These are phyloP conservation scores for Marasmarcha lunaedactyla DNA, from an alignment of 2,888 invertebrate genomes.

Conservation along the genomic window DNA sequence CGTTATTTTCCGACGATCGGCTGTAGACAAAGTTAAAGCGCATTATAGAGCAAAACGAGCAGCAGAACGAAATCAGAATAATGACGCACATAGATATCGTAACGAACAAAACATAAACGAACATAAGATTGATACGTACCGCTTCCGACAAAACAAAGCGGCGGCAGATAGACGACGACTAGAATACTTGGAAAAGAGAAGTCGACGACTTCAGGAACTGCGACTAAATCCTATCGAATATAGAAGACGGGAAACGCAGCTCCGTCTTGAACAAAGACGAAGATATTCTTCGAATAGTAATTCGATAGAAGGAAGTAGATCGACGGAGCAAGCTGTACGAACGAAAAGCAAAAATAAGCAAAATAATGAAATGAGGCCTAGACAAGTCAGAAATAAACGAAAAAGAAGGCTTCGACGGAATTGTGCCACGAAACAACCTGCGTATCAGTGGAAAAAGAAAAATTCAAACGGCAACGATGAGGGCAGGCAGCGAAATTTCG, in stretches of 20 bases:
- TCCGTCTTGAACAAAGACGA: constrained; percentile 45
- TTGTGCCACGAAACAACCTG: constrained; percentile 60
- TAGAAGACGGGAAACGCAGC: constrained; percentile 38
- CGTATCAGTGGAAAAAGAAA: constrained; percentile 46
- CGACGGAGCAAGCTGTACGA: constrained; percentile 27
- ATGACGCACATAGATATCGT: constrained; percentile 24
- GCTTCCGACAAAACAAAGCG: constrained; percentile 72
- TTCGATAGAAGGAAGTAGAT: constrained; percentile 38
- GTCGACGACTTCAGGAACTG: constrained; percentile 41
- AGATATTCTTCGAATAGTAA: constrained; percentile 26
- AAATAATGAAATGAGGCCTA: constrained; percentile 26
- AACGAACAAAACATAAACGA: constrained; percentile 40
- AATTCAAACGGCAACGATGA: constrained; percentile 20
- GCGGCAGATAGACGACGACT: constrained; percentile 54
- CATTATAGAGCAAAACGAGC: constrained; percentile 47
- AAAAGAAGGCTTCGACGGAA: constrained; percentile 47
- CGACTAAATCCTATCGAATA: constrained; percentile 49
- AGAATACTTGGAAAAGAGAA: constrained; percentile 42
- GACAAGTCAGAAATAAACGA: constrained; percentile 40
- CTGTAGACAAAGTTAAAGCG: constrained; percentile 62
- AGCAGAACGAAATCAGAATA: constrained; percentile 5
- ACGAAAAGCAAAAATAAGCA: constrained; percentile 27
- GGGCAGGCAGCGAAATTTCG: constrained; percentile 18
- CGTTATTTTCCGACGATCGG: constrained; percentile 76
- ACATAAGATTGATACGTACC: constrained; percentile 52